A percentile compares a stretch with the other conserved stretches of the same genome.
phyloP scores from a whole-genome alignment of 2,797 vertebrate species.

The Xenopus petersii region DNA sequence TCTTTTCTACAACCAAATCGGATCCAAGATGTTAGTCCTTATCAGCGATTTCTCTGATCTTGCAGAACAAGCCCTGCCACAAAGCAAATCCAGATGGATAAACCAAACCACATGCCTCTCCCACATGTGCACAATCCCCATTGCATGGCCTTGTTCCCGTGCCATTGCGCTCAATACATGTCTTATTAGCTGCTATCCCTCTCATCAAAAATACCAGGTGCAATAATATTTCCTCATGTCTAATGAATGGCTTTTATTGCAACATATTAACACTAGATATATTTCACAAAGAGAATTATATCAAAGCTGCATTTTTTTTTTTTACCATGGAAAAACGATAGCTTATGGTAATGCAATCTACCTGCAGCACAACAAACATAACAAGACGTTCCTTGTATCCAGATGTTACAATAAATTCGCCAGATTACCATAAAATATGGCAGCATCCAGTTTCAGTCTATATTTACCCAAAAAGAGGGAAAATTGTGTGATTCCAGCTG shows the following conservation, averaged over 20 bases:
- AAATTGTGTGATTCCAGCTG: too few species aligned
- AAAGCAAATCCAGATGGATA: conserved; percentile 72
- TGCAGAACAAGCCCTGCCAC: conserved; percentile 62
- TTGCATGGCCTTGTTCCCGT: too few species aligned
- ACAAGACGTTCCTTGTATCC: background rate
- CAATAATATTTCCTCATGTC: conserved; percentile 41
- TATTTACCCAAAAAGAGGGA: too few species aligned
- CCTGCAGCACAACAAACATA: conserved; percentile 23
- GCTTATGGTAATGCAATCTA: conserved; percentile 33
- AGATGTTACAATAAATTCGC: conserved; percentile 18
- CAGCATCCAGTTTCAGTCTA: background rate
- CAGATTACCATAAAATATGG: background rate
- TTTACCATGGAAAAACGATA: conserved; percentile 19
- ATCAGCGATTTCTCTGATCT: conserved; percentile 70
- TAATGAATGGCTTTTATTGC: conserved; percentile 42
- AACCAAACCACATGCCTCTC: conserved; percentile 68
- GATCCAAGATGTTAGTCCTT: conserved; percentile 67
- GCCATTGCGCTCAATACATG: background rate
- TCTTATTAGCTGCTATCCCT: conserved; percentile 40
- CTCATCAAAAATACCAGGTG: conserved; percentile 46
- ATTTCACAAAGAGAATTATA: conserved; percentile 36
- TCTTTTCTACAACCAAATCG: conserved; percentile 59
- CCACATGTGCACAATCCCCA: conserved; percentile 7
- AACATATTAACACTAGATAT: conserved; percentile 46
- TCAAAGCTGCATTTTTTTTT: conserved; percentile 26